Base-by-base conservation (phyloP, 2,797 vertebrate genomes). In the Melanotaenia maccullochi region DNA sequence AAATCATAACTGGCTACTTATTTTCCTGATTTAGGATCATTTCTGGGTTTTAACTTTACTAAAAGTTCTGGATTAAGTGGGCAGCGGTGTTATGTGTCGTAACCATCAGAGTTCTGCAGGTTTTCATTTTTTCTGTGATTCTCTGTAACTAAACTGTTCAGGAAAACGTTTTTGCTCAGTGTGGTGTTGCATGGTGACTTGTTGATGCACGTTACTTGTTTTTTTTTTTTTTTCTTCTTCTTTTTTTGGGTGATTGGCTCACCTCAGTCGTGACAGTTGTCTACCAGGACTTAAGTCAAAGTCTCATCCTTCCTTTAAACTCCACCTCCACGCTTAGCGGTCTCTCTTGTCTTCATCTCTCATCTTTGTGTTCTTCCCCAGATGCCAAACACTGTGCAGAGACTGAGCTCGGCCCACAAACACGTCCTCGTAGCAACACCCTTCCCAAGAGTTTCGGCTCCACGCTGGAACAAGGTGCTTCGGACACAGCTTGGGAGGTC, bases 381-480 rank as follows among this genome's bases (percentile, higher is more conserved):
- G 97, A 99, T 90, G 94, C 96, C 92, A 99, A 97, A 93, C 96
- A 97, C 75, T 97, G 95, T 71, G 95, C 90, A 18, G 97, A 99
- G 86, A 96, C 93, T 36, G 97, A 98, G 89, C 95, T 98, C 82
- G 94, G 95, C 75, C 96, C 97, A 74, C 96, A 95, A 85, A 90
- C 96, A 49, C 96, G 97, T 56, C 97, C 97, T 28, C 95, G 97
- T 44, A 99, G 97, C 91, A 98, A 99, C 93, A 99, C 97, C 47
- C 95, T 99, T 87, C 97, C 97, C 90, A 99, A 98, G 90, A 99
- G 97, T 91, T 99, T 99, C 65, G 97, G 97, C 67, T 99, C 97
- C 72, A 97, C 96, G 13, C 92, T 99, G 88, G 97, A 98, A 76
- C 96, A 97, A 58, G 89, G 94, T 20, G 75, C 91, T 65, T 87